These are phyloP conservation scores for Octopus bimaculoides DNA, from an alignment of 1,140 invertebrate species.

Conservation along the genomic window DNA sequence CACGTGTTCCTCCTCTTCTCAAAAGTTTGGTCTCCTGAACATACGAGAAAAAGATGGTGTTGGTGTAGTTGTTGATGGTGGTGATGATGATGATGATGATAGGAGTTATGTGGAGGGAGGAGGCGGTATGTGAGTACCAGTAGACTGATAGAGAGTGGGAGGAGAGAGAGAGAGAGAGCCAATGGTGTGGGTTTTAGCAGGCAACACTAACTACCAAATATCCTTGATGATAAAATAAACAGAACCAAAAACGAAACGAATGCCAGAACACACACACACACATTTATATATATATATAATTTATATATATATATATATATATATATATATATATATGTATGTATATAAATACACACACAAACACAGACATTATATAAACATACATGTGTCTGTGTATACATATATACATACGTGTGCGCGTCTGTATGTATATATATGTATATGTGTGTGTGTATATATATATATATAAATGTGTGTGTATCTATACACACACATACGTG, in stretches of 20 bases:
- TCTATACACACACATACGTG: neutral
- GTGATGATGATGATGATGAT: neutral
- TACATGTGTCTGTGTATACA: no score
- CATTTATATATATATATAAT: no score
- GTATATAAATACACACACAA: no score
- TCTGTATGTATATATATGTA: neutral
- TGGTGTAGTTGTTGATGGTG: neutral
- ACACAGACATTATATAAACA: no score
- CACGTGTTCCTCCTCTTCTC: fast-evolving
- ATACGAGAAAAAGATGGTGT: neutral
- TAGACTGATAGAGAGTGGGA: neutral
- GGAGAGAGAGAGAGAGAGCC: neutral
- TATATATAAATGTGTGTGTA: no score
- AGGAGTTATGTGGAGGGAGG: neutral
- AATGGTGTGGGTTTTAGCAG: neutral
- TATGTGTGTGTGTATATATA: neutral
- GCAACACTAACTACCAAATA: no score
- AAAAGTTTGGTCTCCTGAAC: neutral
- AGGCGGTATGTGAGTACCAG: neutral
- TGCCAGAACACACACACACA: no score
- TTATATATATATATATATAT: no score
- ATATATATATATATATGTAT: no score
- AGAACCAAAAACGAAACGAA: no score
- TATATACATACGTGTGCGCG: no score
- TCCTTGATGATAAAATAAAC: no score